Percentiles rank a stretch among this genome's conserved stretches.
phyloP scores from a whole-genome alignment of 2,888 invertebrate genomes.

The Smittia sp. region DNA sequence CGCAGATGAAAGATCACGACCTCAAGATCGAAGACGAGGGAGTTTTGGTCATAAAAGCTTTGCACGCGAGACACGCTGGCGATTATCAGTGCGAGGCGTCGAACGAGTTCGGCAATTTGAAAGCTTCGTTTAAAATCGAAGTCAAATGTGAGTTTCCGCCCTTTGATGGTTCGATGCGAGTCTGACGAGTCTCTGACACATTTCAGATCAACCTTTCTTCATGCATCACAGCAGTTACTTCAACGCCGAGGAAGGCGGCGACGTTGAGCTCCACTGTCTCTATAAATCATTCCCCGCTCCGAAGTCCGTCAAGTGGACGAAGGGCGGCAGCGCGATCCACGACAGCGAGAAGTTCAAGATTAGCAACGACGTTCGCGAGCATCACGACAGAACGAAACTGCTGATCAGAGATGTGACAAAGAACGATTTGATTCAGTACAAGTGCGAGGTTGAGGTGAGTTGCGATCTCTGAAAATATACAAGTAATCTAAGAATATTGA shows the following conservation, averaged over 20 bases:
- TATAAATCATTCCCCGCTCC: constrained; percentile 18
- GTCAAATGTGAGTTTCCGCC: constrained; percentile 30
- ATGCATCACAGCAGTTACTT: background rate
- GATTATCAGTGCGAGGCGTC: constrained; percentile 24
- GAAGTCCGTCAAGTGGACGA: constrained; percentile 4
- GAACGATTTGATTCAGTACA: constrained; percentile 8
- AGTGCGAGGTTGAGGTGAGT: constrained; percentile 31
- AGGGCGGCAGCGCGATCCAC: background rate
- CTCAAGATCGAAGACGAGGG: background rate
- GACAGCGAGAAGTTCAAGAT: constrained; percentile 15
- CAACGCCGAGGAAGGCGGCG: constrained; percentile 9
- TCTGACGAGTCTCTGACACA: background rate
- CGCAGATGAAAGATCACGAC: constrained; percentile 28
- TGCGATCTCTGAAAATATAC: background rate
- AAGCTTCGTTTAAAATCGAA: constrained; percentile 2
- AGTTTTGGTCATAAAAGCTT: background rate
- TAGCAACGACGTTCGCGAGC: background rate
- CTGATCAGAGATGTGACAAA: constrained; percentile 13
- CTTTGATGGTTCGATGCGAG: background rate
- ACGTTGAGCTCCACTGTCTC: constrained; percentile 11
- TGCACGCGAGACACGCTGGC: constrained; percentile 31
- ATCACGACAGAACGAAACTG: constrained; percentile 33
- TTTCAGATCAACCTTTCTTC: constrained; percentile 32
- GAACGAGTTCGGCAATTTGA: constrained; percentile 12
- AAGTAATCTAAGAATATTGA: background rate